Conservation (phyloP, 2,888 invertebrate genomes). For the Portevinia maculata region DNA sequence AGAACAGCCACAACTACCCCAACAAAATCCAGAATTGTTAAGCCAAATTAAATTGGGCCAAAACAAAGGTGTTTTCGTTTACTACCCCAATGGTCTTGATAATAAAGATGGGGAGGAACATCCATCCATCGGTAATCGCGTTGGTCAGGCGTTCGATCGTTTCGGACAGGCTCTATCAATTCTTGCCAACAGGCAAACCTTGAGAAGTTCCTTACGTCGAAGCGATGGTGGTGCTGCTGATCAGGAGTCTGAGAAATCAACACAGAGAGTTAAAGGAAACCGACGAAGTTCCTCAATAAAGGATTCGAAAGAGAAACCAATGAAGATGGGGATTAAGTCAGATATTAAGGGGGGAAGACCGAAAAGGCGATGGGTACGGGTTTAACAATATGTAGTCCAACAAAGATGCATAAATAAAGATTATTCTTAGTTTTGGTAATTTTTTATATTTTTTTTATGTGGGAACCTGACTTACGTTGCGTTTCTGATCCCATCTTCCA, state of each 20-base stretch:
- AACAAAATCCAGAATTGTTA: neutral
- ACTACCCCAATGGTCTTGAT: conserved; percentile 47
- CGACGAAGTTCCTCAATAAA: neutral
- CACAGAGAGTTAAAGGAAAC: neutral
- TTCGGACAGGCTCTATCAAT: conserved; percentile 55
- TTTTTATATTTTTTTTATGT: too few relatives aligned
- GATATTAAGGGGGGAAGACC: neutral
- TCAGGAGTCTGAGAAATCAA: neutral
- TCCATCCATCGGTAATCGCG: conserved; percentile 42
- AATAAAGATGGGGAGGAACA: conserved; percentile 16
- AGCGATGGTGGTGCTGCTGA: neutral
- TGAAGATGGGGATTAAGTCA: neutral
- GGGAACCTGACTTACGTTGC: too few relatives aligned
- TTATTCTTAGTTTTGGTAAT: too few relatives aligned
- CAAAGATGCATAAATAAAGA: too few relatives aligned
- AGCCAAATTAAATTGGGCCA: conserved; percentile 24
- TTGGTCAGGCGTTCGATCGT: conserved; percentile 57
- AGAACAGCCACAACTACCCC: neutral
- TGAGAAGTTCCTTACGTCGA: neutral
- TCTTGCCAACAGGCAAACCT: conserved; percentile 19
- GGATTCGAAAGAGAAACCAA: neutral
- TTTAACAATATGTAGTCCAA: neutral
- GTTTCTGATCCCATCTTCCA: too few relatives aligned
- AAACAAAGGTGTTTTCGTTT: conserved; percentile 40
- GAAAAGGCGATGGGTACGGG: conserved; percentile 31